Percentiles rank a stretch among this genome's conserved stretches.
Evolutionary conservation across 2,888 invertebrate genomes (phyloP).

Genomic region (Spodoptera littoralis): DNA sequence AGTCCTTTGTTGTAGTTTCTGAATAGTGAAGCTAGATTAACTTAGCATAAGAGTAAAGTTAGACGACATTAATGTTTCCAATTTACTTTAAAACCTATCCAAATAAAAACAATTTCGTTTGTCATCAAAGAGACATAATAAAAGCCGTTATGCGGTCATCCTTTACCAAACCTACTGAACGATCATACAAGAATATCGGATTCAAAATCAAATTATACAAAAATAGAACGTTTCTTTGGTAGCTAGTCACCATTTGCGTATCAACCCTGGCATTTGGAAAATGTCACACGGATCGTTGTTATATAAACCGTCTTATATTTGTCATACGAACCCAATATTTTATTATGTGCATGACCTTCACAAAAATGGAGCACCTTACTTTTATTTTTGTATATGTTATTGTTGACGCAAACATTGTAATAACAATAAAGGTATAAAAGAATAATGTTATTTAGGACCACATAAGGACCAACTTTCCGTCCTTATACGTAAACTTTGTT

Average conservation of each 20-base stretch:
- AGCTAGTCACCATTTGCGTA: slow-evolving; percentile 13
- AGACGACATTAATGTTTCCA: too few relatives aligned
- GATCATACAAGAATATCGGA: not conserved
- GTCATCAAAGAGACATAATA: too few relatives aligned
- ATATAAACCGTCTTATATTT: slow-evolving; percentile 32
- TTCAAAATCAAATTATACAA: slow-evolving; percentile 7
- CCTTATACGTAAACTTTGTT: too few relatives aligned
- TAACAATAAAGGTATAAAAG: slow-evolving; percentile 12
- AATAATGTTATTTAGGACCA: not conserved
- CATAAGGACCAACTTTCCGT: too few relatives aligned
- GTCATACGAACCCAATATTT: slow-evolving; percentile 26
- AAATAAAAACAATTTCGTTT: too few relatives aligned
- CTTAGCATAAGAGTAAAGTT: too few relatives aligned
- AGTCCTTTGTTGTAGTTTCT: not conserved
- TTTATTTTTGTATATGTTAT: slow-evolving; percentile 13
- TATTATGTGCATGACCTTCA: slow-evolving; percentile 34
- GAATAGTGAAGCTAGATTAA: too few relatives aligned
- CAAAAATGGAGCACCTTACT: slow-evolving; percentile 18
- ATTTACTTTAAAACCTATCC: too few relatives aligned
- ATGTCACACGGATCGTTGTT: slow-evolving; percentile 43
- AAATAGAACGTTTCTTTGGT: slow-evolving; percentile 12
- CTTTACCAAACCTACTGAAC: not conserved
- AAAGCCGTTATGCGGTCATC: too few relatives aligned
- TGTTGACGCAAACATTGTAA: not conserved
- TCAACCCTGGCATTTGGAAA: slow-evolving; percentile 41